phyloP scores from a whole-genome alignment of 2,888 invertebrate species.

The Ochlodes sylvanus region DNA sequence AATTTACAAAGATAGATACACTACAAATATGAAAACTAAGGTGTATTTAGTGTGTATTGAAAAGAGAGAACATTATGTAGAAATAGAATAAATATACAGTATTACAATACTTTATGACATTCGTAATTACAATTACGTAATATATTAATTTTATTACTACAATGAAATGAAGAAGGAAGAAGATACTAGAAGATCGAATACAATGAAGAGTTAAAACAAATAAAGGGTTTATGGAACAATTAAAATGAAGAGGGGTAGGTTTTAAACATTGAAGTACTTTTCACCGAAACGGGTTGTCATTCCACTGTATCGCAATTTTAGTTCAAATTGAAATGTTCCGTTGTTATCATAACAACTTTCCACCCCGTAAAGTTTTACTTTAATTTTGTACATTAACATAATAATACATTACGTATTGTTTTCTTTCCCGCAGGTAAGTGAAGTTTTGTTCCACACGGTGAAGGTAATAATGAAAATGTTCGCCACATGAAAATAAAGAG shows the following conservation, averaged over 20 bases:
- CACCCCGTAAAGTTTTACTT: conserved; percentile 13
- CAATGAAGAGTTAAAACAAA: not conserved
- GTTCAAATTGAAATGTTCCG: conserved; percentile 4
- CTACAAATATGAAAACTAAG: no score
- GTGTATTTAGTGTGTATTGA: no score
- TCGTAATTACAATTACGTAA: no score
- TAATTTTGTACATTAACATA: conserved; percentile 19
- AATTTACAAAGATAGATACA: no score
- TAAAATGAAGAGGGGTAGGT: not conserved
- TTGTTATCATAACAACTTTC: conserved; percentile 10
- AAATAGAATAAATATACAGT: no score
- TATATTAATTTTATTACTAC: no score
- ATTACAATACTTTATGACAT: no score
- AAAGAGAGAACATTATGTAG: no score
- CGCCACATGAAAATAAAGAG: not conserved
- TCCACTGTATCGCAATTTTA: conserved; percentile 4
- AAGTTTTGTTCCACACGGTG: not conserved
- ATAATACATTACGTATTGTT: conserved; percentile 5
- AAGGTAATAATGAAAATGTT: conserved; percentile 19
- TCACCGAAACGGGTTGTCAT: not conserved
- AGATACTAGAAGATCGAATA: not conserved
- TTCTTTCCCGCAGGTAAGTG: conserved; percentile 22
- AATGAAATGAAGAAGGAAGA: no score
- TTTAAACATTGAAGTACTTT: not conserved
- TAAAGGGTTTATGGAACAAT: not conserved